A percentile compares a stretch with the other conserved stretches of the same genome.
Conservation (phyloP, 2,888 invertebrate species). For the Drosophila acutilabella region DNA sequence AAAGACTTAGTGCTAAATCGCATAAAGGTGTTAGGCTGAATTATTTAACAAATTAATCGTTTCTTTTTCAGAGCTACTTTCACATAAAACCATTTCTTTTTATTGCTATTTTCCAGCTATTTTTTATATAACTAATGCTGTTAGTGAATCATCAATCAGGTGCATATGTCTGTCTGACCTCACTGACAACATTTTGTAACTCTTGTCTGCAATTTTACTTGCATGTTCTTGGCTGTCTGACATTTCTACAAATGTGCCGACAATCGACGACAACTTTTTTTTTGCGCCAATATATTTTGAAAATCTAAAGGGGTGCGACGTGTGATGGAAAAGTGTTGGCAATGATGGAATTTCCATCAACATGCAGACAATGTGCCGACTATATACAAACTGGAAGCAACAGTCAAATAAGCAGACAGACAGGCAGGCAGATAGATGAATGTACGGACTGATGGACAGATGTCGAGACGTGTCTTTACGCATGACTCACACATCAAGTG, state of each 20-base stretch:
- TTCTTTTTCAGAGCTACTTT: background rate
- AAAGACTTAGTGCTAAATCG: background rate
- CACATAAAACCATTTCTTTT: background rate
- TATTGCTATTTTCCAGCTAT: background rate
- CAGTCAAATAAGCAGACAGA: conserved; percentile 23
- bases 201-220: conserved; percentile 38
- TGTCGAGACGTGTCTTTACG: conserved; percentile 66
- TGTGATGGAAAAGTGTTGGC: conserved; percentile 10
- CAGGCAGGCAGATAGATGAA: conserved; percentile 28
- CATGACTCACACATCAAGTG: conserved; percentile 70
- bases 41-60: too few relatives aligned
- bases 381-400: conserved; percentile 57
- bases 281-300: conserved; percentile 69
- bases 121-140: background rate
- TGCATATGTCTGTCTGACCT: conserved; percentile 17
- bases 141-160: conserved; percentile 48
- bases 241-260: conserved; percentile 64
- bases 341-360: conserved; percentile 70
- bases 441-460: conserved; percentile 38
- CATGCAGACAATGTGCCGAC: conserved; percentile 57
- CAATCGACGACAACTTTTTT: conserved; percentile 58
- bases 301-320: conserved; percentile 10
- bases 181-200: conserved; percentile 36
- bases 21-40: too few relatives aligned
- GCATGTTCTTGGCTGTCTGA: conserved; percentile 29